Evolutionary conservation across 2,797 vertebrate species (phyloP).

Genomic region (Sebastes itinus): DNA sequence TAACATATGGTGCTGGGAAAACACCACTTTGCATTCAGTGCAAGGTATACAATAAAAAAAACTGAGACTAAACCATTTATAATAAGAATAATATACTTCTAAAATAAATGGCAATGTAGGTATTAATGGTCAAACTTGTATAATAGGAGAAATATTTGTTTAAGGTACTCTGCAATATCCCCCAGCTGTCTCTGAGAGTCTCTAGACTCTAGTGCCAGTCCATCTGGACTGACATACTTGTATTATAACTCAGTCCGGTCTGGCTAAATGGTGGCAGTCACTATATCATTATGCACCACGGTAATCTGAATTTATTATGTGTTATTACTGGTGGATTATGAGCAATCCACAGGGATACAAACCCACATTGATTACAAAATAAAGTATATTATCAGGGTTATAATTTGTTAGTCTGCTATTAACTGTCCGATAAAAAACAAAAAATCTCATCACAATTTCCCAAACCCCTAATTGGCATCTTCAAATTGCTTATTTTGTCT

Average conservation of each 20-base stretch:
- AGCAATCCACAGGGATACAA: not conserved
- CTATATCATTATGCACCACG: not conserved
- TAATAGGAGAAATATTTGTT: too few relatives aligned
- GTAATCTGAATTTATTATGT: not conserved
- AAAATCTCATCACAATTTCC: not conserved
- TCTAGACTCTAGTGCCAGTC: too few relatives aligned
- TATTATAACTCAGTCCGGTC: too few relatives aligned
- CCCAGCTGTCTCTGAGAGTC: not conserved
- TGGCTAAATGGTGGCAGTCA: too few relatives aligned
- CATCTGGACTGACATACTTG: too few relatives aligned
- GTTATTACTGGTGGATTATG: not conserved
- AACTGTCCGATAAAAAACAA: not conserved
- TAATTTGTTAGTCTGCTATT: not conserved
- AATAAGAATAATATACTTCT: not conserved
- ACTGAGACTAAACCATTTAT: not conserved
- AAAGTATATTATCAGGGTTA: too few relatives aligned
- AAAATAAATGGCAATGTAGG: not conserved
- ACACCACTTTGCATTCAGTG: not conserved
- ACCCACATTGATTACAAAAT: not conserved
- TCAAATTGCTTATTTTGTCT: not conserved
- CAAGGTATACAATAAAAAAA: too few relatives aligned
- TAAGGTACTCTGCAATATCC: not conserved
- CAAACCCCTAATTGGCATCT: rapidly evolving
- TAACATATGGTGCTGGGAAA: not conserved
- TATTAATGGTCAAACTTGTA: not conserved